Conservation (phyloP, 2,888 invertebrate species). For the Chesias legatella region DNA sequence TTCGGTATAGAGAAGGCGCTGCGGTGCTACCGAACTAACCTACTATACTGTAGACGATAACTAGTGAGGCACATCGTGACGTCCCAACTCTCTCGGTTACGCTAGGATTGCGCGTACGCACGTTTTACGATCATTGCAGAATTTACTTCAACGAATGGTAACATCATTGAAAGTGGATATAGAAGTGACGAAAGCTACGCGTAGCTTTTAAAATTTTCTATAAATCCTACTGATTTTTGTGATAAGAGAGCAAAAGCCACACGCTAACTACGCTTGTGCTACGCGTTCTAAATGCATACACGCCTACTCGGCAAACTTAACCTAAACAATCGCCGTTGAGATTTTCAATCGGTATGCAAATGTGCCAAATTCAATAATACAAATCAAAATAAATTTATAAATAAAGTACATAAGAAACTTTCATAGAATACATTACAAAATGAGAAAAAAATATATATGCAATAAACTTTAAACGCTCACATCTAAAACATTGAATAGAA, state of each 20-base stretch:
- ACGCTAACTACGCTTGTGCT: conserved; percentile 43
- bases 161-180: too few species aligned
- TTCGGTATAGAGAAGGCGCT: conserved; percentile 43
- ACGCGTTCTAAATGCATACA: conserved; percentile 69
- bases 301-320: conserved; percentile 65
- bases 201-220: too few species aligned
- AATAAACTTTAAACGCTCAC: conserved; percentile 48
- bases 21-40: conserved; percentile 40
- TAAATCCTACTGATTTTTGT: too few species aligned
- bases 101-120: conserved; percentile 12
- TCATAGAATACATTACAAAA: conserved; percentile 48
- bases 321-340: conserved; percentile 50
- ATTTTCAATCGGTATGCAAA: conserved; percentile 35
- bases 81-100: conserved; percentile 32
- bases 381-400: conserved; percentile 35
- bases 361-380: conserved; percentile 2
- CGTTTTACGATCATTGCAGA: not conserved
- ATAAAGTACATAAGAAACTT: conserved; percentile 46
- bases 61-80: conserved; percentile 70
- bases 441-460: conserved; percentile 27
- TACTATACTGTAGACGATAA: conserved; percentile 40
- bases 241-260: conserved; percentile 11
- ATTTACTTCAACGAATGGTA: too few species aligned
- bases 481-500: conserved; percentile 68
- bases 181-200: too few species aligned